Percentiles rank a stretch among this genome's conserved stretches.
These are phyloP conservation scores for Hydrochoerus hydrochaeris DNA, from an alignment of 2,113 vertebrate species.

Conservation along the genomic window DNA sequence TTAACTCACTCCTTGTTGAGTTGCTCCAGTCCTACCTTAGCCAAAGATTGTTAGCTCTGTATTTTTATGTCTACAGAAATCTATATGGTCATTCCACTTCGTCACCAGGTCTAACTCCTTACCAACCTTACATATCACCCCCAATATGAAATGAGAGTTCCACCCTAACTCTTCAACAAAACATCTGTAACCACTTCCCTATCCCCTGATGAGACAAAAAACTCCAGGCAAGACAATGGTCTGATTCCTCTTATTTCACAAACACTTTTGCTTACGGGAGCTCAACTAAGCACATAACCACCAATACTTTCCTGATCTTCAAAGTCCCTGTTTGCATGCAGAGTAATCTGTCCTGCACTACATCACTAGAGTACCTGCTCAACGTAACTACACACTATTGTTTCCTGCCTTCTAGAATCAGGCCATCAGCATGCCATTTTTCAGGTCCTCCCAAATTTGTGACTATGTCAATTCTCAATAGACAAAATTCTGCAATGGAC, in stretches of 20 bases:
- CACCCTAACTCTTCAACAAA: not conserved
- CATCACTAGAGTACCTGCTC: not conserved
- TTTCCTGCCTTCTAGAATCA: not conserved
- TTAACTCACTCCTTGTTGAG: not conserved
- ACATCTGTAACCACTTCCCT: not conserved
- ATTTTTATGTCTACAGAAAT: not conserved
- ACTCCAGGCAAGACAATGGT: not conserved
- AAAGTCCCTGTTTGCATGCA: not conserved
- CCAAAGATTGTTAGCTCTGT: not conserved
- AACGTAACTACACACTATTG: no score
- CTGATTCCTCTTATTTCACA: not conserved
- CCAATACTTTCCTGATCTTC: not conserved
- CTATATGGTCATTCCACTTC: not conserved
- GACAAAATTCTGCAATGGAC: no score
- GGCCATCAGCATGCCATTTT: not conserved
- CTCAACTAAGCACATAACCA: not conserved
- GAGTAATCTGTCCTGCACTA: not conserved
- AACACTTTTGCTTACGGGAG: not conserved
- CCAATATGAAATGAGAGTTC: not conserved
- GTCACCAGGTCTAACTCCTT: not conserved
- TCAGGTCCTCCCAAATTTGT: not conserved
- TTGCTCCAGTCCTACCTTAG: not conserved
- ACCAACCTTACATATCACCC: not conserved
- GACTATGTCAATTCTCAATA: no score
- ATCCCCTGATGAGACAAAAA: not conserved